These are phyloP conservation scores for Acanthaster planci DNA, from an alignment of 35 echinoderm and acorn worm species.

Conservation along the genomic window DNA sequence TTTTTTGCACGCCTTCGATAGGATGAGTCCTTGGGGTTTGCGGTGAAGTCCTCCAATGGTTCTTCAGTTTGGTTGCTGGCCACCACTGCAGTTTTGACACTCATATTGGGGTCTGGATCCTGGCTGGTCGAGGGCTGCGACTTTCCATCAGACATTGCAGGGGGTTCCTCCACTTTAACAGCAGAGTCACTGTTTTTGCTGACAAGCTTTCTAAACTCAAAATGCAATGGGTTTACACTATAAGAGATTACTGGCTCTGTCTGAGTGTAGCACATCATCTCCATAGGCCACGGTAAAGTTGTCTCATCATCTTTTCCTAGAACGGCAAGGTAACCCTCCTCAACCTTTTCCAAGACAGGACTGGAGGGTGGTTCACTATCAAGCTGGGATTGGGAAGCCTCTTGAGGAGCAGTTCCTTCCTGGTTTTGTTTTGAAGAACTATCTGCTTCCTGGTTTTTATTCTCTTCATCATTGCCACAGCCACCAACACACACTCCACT, in stretches of 20 bases:
- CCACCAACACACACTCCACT: neutral
- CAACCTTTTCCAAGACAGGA: slow-evolving; percentile 22
- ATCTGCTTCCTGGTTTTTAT: neutral
- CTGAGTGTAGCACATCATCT: slow-evolving; percentile 47
- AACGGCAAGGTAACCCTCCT: slow-evolving; percentile 51
- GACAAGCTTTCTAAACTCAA: slow-evolving; percentile 55
- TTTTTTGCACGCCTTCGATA: slow-evolving; percentile 38
- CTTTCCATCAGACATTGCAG: slow-evolving; percentile 38
- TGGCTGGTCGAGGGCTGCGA: slow-evolving; percentile 10
- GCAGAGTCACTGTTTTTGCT: slow-evolving; percentile 14
- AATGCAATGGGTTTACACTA: slow-evolving; percentile 73
- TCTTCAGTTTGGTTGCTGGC: neutral
- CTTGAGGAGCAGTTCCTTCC: neutral
- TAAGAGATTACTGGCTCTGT: slow-evolving; percentile 41
- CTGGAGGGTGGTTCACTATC: neutral
- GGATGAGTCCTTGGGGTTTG: neutral
- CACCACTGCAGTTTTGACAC: slow-evolving; percentile 11
- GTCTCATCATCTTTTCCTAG: slow-evolving; percentile 53
- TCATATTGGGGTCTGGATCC: neutral
- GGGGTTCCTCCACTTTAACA: slow-evolving; percentile 22
- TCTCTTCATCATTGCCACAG: slow-evolving; percentile 20
- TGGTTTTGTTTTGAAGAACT: neutral
- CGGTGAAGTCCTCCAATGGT: neutral
- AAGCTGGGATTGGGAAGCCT: neutral
- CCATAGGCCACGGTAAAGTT: slow-evolving; percentile 63